Percentiles rank a stretch among this genome's conserved stretches.
These are phyloP conservation scores for Athalia cordata DNA, from an alignment of 2,888 invertebrate genomes.

Conservation along the genomic window DNA sequence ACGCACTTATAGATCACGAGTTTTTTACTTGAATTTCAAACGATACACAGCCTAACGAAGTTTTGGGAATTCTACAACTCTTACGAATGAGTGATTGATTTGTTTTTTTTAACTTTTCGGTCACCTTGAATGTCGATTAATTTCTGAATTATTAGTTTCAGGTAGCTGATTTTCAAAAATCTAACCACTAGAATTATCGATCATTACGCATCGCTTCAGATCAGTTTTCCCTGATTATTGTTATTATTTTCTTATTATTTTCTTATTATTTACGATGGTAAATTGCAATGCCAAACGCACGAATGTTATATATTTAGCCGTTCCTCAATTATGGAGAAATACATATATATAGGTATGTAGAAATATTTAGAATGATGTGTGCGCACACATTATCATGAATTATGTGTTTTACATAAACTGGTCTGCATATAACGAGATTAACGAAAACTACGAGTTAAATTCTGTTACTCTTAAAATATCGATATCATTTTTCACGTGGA, in stretches of 20 bases:
- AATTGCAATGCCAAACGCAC: slow-evolving; percentile 16
- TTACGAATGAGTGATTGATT: too few species aligned
- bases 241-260: not conserved
- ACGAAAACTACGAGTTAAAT: slow-evolving; percentile 9
- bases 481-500: not conserved
- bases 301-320: not conserved
- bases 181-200: too few species aligned
- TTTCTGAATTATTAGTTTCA: too few species aligned
- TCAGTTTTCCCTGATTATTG: too few species aligned
- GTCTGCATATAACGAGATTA: slow-evolving; percentile 22
- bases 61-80: too few species aligned
- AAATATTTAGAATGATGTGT: slow-evolving; percentile 19
- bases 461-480: slow-evolving; percentile 16
- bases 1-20: too few species aligned
- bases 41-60: too few species aligned
- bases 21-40: too few species aligned
- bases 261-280: not conserved
- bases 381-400: slow-evolving; percentile 8
- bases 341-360: slow-evolving; percentile 10
- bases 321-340: not conserved
- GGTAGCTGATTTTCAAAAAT: too few species aligned
- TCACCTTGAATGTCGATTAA: too few species aligned
- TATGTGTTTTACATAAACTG: slow-evolving; percentile 1
- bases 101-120: too few species aligned
- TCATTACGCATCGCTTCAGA: too few species aligned